A percentile compares a stretch with the other conserved stretches of the same genome.
These are phyloP conservation scores for Choristoneura rosaceana DNA, from an alignment of 2,888 invertebrate species.

Conservation along the genomic window DNA sequence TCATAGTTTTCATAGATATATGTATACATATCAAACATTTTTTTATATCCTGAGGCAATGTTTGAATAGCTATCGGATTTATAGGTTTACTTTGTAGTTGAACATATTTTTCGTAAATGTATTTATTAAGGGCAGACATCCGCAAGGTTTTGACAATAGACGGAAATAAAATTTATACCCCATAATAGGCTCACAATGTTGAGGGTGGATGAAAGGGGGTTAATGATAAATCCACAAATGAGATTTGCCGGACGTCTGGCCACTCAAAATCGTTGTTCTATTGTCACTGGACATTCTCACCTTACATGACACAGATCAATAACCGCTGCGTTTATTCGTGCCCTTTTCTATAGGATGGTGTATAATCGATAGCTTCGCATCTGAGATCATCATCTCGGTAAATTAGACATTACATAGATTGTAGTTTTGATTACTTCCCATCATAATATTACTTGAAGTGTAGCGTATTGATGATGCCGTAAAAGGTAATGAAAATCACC, in stretches of 20 bases:
- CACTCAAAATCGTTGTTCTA: conserved; percentile 79
- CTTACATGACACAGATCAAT: conserved; percentile 77
- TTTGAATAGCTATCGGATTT: conserved; percentile 24
- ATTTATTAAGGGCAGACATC: conserved; percentile 73
- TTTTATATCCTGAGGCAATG: conserved; percentile 15
- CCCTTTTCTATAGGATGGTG: conserved; percentile 67
- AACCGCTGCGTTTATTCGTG: conserved; percentile 62
- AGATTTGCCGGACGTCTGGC: conserved; percentile 84
- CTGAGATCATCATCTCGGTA: conserved; percentile 25
- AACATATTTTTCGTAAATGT: conserved; percentile 55
- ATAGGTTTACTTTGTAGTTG: conserved; percentile 45
- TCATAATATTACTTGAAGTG: conserved; percentile 10
- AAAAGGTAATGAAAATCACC: background rate
- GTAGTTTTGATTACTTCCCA: background rate
- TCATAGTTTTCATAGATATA: conserved; percentile 39
- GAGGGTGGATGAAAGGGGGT: conserved; percentile 83
- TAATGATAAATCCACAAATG: conserved; percentile 86
- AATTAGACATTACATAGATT: conserved; percentile 20
- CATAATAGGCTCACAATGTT: conserved; percentile 78
- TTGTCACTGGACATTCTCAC: conserved; percentile 82
- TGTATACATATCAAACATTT: conserved; percentile 31
- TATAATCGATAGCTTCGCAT: conserved; percentile 19
- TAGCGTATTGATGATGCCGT: background rate
- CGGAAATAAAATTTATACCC: conserved; percentile 82
- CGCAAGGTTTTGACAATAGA: conserved; percentile 69